A percentile compares a stretch with the other conserved stretches of the same genome.
Evolutionary conservation across 1,140 invertebrate species (phyloP).

Genomic region (Platorchestia sp.): DNA sequence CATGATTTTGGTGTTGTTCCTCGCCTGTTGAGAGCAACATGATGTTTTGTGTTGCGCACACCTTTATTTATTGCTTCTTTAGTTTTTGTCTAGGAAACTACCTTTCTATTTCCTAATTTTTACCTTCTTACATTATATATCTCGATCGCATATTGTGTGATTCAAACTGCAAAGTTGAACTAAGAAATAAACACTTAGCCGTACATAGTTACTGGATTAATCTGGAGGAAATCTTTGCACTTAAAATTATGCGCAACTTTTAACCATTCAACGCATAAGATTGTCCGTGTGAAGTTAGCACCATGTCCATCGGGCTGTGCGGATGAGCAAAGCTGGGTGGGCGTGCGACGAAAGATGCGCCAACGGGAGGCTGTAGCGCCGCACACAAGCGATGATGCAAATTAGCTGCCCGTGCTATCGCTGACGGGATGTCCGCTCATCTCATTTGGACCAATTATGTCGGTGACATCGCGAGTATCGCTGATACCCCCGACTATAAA

Average conservation of each 20-base stretch:
- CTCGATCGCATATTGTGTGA: background rate
- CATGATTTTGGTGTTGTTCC: no score
- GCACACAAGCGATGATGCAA: background rate
- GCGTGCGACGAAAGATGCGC: background rate
- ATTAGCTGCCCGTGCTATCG: background rate
- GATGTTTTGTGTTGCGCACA: no score
- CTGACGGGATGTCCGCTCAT: background rate
- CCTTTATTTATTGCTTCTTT: no score
- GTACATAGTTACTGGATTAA: background rate
- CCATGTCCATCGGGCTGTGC: background rate
- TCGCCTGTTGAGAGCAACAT: no score
- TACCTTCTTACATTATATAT: no score
- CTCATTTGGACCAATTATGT: background rate
- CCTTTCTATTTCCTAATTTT: no score
- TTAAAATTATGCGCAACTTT: background rate
- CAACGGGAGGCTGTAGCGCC: background rate
- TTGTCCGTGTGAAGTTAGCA: background rate
- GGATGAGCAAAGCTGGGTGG: background rate
- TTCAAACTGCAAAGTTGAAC: background rate
- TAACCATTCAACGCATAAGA: background rate
- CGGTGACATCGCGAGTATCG: background rate
- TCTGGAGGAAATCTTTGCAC: background rate
- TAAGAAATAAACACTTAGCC: background rate
- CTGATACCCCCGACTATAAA: background rate
- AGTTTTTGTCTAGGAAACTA: no score